Percentiles rank a stretch among this genome's conserved stretches.
phyloP scores from a whole-genome alignment of 2,797 vertebrate genomes.

The Poliocrania exsul region DNA sequence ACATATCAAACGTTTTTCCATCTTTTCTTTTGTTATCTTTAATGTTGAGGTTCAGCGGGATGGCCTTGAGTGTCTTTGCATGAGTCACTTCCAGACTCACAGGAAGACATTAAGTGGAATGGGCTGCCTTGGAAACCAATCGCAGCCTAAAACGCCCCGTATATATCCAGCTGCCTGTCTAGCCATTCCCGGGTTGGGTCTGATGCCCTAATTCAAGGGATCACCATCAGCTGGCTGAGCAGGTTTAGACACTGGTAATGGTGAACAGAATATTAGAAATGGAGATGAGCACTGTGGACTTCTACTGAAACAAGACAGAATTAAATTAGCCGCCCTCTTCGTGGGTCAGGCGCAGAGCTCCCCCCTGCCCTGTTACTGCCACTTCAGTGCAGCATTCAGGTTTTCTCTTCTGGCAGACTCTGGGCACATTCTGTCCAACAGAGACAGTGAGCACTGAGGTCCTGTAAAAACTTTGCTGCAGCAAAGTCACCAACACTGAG shows the following conservation, averaged over 20 bases:
- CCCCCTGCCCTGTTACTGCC: not conserved
- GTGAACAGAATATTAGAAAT: not conserved
- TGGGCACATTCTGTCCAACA: not conserved
- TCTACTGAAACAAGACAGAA: not conserved
- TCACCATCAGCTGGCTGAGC: not conserved
- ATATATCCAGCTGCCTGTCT: not conserved
- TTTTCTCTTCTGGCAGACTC: not conserved
- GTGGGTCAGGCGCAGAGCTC: not conserved
- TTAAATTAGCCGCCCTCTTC: not conserved
- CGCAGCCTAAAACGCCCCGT: not conserved
- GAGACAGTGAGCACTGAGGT: not conserved
- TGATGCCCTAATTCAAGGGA: not conserved
- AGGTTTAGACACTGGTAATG: not conserved
- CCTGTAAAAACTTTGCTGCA: not conserved
- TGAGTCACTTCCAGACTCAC: not conserved
- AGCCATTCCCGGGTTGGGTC: not conserved
- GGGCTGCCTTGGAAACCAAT: slow-evolving; percentile 9
- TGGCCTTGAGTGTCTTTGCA: not conserved
- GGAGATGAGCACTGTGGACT: not conserved
- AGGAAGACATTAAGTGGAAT: slow-evolving; percentile 28
- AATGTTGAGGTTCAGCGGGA: not conserved
- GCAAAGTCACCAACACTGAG: not conserved
- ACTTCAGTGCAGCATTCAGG: not conserved
- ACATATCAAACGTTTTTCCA: not conserved
- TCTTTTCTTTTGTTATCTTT: not conserved